These are phyloP conservation scores for Druon quercuslanigerum DNA, from an alignment of 1,140 invertebrate genomes.

Conservation along the genomic window DNA sequence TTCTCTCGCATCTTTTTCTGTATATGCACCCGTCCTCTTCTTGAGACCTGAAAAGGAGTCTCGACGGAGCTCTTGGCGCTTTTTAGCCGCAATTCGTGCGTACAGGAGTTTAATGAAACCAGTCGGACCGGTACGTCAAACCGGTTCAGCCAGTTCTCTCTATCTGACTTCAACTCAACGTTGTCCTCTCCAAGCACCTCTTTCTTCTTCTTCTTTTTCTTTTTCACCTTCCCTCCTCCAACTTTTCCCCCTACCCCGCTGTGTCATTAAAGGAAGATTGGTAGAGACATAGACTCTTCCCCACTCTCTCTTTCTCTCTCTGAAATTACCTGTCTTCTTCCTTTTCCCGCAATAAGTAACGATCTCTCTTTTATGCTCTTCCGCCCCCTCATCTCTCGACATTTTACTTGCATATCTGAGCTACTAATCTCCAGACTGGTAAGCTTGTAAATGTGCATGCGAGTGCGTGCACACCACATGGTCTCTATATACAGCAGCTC, in stretches of 20 bases:
- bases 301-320: conserved; percentile 28
- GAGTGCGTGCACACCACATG: conserved; percentile 21
- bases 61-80: conserved; percentile 25
- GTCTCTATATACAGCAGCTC: conserved; percentile 40
- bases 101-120: conserved; percentile 70
- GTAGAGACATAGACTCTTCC: conserved; percentile 24
- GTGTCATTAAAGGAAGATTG: conserved; percentile 22
- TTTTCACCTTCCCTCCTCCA: conserved; percentile 45
- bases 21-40: conserved; percentile 16
- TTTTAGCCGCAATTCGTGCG: conserved; percentile 37
- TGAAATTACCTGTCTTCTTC: conserved; percentile 8
- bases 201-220: conserved; percentile 42
- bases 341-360: conserved; percentile 31
- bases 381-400: conserved; percentile 35
- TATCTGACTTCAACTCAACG: conserved; percentile 44
- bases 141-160: conserved; percentile 65
- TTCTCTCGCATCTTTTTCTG: conserved; percentile 22
- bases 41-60: conserved; percentile 20
- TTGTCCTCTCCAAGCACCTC: conserved; percentile 37
- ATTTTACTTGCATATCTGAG: conserved; percentile 51
- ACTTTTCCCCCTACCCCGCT: conserved; percentile 33
- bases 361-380: conserved; percentile 33
- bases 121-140: conserved; percentile 62
- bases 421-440: conserved; percentile 56
- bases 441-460: conserved; percentile 30